Conservation (phyloP, 1,140 invertebrate species). For the Agrilus planipennis region DNA sequence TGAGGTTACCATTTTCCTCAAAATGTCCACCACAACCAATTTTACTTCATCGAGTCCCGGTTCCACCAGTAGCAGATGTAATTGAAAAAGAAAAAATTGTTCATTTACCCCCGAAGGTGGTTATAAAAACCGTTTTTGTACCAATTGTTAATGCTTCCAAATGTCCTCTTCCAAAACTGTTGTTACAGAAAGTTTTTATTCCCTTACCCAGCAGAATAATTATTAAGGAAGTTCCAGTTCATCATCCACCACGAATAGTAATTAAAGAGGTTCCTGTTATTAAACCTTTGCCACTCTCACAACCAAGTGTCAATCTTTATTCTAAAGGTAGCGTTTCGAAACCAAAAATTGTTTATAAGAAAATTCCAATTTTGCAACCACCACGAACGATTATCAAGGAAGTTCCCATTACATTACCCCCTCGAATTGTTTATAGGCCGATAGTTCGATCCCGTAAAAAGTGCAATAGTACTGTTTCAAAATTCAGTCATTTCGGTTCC, state of each 20-base stretch:
- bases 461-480: too few relatives aligned
- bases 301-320: too few relatives aligned
- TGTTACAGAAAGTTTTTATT: too few relatives aligned
- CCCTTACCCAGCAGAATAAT: too few relatives aligned
- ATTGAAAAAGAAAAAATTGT: background rate
- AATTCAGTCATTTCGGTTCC: too few relatives aligned
- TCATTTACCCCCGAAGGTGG: background rate
- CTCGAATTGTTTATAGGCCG: background rate
- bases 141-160: too few relatives aligned
- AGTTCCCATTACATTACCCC: background rate
- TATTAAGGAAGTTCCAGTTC: slow-evolving; percentile 3
- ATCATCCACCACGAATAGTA: background rate
- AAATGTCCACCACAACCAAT: background rate
- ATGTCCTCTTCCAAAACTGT: too few relatives aligned
- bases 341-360: background rate
- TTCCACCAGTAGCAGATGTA: background rate
- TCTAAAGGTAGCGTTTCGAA: background rate
- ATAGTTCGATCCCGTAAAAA: background rate
- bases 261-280: background rate
- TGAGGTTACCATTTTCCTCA: slow-evolving; percentile 2
- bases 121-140: too few relatives aligned
- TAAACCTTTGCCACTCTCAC: too few relatives aligned
- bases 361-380: slow-evolving; percentile 6
- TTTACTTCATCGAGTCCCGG: background rate
- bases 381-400: slow-evolving; percentile 6